These are phyloP conservation scores for Dryococelus australis DNA, from an alignment of 2,888 invertebrate species.

Conservation along the genomic window DNA sequence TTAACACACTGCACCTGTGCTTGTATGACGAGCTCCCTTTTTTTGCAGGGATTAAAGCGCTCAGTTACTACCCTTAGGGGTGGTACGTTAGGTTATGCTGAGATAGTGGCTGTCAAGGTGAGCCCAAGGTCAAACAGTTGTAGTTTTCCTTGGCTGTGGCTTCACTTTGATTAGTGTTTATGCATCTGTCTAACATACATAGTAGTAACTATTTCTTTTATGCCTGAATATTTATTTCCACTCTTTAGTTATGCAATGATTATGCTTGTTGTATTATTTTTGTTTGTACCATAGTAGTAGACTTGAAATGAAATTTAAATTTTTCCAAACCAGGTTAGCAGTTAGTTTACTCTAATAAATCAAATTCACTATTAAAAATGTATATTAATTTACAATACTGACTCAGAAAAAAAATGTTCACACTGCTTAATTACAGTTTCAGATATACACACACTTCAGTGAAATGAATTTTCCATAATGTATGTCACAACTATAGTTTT, in stretches of 20 bases:
- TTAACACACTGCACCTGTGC: neutral
- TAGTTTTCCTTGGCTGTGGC: slow-evolving; percentile 29
- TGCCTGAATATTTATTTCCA: slow-evolving; percentile 38
- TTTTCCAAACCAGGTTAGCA: slow-evolving; percentile 1
- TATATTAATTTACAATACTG: too few species aligned
- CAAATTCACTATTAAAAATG: too few species aligned
- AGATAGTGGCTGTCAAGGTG: slow-evolving; percentile 98
- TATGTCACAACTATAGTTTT: too few species aligned
- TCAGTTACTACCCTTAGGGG: slow-evolving; percentile 91
- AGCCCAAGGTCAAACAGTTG: slow-evolving; percentile 49
- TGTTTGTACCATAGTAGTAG: neutral
- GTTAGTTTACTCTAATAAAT: too few species aligned
- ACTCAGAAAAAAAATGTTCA: too few species aligned
- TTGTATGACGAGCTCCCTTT: slow-evolving; percentile 1
- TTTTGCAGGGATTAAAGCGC: slow-evolving; percentile 87
- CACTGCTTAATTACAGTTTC: too few species aligned
- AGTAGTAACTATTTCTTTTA: slow-evolving; percentile 46
- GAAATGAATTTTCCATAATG: too few species aligned
- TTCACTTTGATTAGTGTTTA: slow-evolving; percentile 41
- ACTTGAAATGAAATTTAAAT: neutral
- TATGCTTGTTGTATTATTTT: neutral
- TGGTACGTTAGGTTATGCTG: slow-evolving; percentile 87
- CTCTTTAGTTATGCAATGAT: neutral
- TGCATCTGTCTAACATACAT: slow-evolving; percentile 30
- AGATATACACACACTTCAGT: too few species aligned